Conservation (phyloP, 2,888 invertebrate genomes). For the Sympetrum striolatum region DNA sequence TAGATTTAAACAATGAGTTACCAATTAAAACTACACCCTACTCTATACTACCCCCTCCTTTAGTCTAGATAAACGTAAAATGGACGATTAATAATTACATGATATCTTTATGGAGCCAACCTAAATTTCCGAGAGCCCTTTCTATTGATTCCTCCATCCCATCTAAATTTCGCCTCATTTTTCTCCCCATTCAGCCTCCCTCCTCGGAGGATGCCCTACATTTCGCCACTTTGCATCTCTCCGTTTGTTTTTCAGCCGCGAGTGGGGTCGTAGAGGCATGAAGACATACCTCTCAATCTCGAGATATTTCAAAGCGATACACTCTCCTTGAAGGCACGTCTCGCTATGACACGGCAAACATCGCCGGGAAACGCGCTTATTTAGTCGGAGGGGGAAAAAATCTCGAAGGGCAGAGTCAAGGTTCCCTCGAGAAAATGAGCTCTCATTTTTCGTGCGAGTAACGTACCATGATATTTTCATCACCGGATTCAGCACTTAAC, state of each 20-base stretch:
- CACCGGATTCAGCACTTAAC: too few species aligned
- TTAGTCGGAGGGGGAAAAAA: background rate
- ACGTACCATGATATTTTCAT: too few species aligned
- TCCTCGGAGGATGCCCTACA: background rate
- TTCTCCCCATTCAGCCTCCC: background rate
- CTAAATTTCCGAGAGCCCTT: background rate
- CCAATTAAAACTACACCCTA: too few species aligned
- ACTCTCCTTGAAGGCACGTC: background rate
- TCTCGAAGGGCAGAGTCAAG: slow-evolving; percentile 21
- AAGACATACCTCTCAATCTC: background rate
- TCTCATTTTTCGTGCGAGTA: background rate
- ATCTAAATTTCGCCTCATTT: background rate
- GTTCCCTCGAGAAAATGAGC: background rate
- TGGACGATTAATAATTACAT: too few species aligned
- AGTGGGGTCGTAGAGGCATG: background rate
- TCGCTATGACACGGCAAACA: background rate
- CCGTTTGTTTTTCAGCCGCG: background rate
- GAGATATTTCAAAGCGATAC: background rate
- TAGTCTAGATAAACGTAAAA: too few species aligned
- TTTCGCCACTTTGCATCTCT: background rate
- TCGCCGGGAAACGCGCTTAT: background rate
- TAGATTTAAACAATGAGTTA: too few species aligned
- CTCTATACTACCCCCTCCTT: too few species aligned
- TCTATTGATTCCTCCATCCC: background rate
- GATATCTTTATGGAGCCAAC: background rate